Base-by-base conservation (phyloP, 2,888 invertebrate genomes). In the Apodemia mormo region DNA sequence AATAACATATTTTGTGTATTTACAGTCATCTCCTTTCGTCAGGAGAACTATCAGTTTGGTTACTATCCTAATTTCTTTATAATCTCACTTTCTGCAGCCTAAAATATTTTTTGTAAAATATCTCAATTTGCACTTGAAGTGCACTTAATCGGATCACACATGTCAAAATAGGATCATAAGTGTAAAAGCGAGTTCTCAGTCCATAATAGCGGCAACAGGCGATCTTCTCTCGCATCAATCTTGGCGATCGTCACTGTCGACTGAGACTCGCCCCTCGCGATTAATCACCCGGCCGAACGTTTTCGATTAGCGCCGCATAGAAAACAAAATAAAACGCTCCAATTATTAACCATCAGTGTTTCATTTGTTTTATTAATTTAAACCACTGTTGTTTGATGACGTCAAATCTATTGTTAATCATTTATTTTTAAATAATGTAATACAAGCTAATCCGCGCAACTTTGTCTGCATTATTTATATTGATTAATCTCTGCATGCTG, bases 231-330 rank as follows among this genome's bases (percentile, higher is more conserved):
- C 72, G 75, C 91, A 90, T 92, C 87, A 91, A 91, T 91, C 90
- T 90, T 86, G 79, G 78, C 82, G 83, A 82, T 85, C 88, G 86
- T 89, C 89, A 87, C 85, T 86, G 89, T 87, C 89, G 83, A 80
- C 80, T 79, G 80, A 76, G 84, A 73, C 83, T 81, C 88, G 85
- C 85, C 86, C 87, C 85, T 83, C 85, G 84, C 89, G 85, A 90
- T 92, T 90, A 90, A 92, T 92, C 91, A 91, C 84, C 71, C 65
- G 73, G 79, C 81, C 81, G 84, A 87, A 83, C 86, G 88, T 88
- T 88, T 89, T 92, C 90, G 90, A 91, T 91, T 90, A 90, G 86
- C 89, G 85, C 86, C 86, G 85, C 81, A 82, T 85, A 73, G 76
- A 75, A 79, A 79, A 77, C 77, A 61, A 82, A 84, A 85, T 83